Evolutionary conservation across 2,113 vertebrate genomes (phyloP), one percentile per base, ranked within the genome.

Genomic region (Callipepla californica): DNA sequence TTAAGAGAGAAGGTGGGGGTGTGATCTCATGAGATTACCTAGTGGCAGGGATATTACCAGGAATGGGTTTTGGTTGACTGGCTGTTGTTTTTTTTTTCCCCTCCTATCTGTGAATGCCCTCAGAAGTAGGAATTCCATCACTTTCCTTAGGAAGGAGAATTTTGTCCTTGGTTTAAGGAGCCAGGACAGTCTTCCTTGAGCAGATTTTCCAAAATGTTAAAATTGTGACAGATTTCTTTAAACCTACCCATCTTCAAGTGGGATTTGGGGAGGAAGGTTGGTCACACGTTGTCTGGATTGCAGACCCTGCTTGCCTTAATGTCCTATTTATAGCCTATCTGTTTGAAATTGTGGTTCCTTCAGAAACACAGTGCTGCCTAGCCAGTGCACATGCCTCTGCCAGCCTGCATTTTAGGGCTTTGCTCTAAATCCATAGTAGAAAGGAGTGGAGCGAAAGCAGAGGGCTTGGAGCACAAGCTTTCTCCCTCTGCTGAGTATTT

Each of bases 211-310:
- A 22, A 61, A 58, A 51, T 11, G 36, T 77, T 83, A 3, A 58
- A 88, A 28, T 23, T n/a, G 48, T 53, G 67, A 36, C 44, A 20
- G 80, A 50, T 92, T 80, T 77, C 80, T 82, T 72, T 74, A 63
- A 70, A 78, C 5, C 23, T 73, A 67, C 1, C 25, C 16, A 1
- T 26, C 26, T 76, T 80, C 36, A 59, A 47, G 59, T 34, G 58
- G 58, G 40, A 18, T 82, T 76, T 76, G 75, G 58, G 75, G 17
- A 59, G 82, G 53, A 76, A 23, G 14, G 6, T 51, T 93, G 76
- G 40, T 74, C 45, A 12, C 14, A 26, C 57, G 34, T 45, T 53
- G 76, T 62, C 59, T 70, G 50, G 3, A 32, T 68, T 76, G 59
- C 88, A 73, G 63, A 42, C 34, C 44, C 44, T 72, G 38, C 58